Base-by-base conservation (phyloP, 2,888 invertebrate species). In the Theretra japonica region DNA sequence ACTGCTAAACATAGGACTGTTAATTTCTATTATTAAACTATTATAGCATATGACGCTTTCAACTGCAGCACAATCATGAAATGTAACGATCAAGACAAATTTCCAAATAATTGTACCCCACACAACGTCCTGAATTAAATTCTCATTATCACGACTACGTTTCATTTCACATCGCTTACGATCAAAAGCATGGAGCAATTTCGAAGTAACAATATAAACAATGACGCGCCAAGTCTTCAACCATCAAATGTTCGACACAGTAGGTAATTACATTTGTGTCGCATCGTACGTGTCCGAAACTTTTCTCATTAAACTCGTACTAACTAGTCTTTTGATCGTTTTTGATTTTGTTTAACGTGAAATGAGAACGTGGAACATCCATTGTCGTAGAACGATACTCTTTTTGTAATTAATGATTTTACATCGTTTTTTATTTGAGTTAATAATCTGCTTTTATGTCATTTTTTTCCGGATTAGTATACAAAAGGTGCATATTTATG, bases 301-400 rank as follows among this genome's bases (percentile, higher is more conserved):
- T 62, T 62, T 33, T 56, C 74, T 73, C 80, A 78, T 78, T 78
- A 75, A 53, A 74, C 74, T 33, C 30, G 19, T 30, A 33, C 30
- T 62, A 33, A 62, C 30, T 30, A 25, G 17, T 30, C n/a, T 30
- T 62, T 62, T 62, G 33, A 62, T 30, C 33, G 33, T 30, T 62
- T 62, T 41, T 21, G 21, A 62, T 30, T n/a, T 33, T n/a, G 30
- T 30, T 62, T 8, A 11, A 30, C n/a, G n/a, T 5, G n/a, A 62
- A n/a, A n/a, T 33, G 62, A 59, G 25, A 25, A 59, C 21, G 23
- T 59, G 23, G 7, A 59, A 59, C 17, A n/a, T 11, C 17, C n/a
- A 59, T 8, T 41, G n/a, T 53, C 53, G n/a, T 53, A 53, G 53
- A 53, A 53, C 19, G 53, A 53, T 53, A n/a, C 53, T 53, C 53